A percentile compares a stretch with the other conserved stretches of the same genome.
Evolutionary conservation across 92 coral and sea anemone genomes (phyloP).

Genomic region (Palythoa grandiflora): DNA sequence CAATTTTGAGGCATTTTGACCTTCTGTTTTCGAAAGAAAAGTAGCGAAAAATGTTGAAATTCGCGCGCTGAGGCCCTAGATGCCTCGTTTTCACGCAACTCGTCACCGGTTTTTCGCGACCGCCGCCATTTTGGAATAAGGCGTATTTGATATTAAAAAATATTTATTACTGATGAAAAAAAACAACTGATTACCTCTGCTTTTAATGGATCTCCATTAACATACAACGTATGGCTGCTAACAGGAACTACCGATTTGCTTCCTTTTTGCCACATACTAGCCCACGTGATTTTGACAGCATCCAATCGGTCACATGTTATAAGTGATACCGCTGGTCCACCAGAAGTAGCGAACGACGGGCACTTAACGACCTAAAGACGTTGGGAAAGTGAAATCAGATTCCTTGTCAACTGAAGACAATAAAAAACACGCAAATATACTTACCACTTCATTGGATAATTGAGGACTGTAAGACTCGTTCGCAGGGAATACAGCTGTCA

Average conservation of each 20-base stretch:
- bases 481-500: slow-evolving; percentile 73
- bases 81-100: too few species aligned
- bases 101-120: too few species aligned
- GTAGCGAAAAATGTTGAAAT: too few species aligned
- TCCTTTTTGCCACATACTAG: slow-evolving; percentile 49
- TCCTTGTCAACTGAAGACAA: background rate
- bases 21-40: too few species aligned
- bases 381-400: background rate
- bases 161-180: too few species aligned
- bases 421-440: background rate
- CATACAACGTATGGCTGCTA: slow-evolving; percentile 57
- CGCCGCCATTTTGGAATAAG: too few species aligned
- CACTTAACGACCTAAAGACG: slow-evolving; percentile 62
- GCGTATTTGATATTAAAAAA: too few species aligned
- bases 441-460: slow-evolving; percentile 82
- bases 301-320: slow-evolving; percentile 73
- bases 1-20: too few species aligned
- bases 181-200: slow-evolving; percentile 63
- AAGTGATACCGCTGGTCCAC: slow-evolving; percentile 85
- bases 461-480: slow-evolving; percentile 74
- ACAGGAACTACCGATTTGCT: background rate
- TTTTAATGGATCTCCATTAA: slow-evolving; percentile 80
- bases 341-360: slow-evolving; percentile 67
- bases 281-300: slow-evolving; percentile 86
- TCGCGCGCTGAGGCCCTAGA: too few species aligned